These are phyloP conservation scores for Sturnus vulgaris DNA, from an alignment of 2,113 vertebrate genomes.

Conservation along the genomic window DNA sequence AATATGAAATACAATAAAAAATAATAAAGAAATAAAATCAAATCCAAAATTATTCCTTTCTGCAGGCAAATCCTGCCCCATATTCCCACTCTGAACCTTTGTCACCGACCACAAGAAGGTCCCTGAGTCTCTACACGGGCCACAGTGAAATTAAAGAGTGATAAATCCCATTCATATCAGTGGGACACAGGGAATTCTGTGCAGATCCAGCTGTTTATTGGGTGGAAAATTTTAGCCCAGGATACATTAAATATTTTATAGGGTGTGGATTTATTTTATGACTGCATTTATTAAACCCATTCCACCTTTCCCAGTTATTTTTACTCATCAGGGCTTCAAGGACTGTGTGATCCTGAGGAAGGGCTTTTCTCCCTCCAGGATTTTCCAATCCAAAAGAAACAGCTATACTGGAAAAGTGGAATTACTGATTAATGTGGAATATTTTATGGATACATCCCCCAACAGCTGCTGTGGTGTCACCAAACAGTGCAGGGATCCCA, in stretches of 20 bases:
- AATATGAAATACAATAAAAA: fast-evolving
- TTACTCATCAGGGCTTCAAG: not conserved
- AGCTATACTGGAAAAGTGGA: not conserved
- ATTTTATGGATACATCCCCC: not conserved
- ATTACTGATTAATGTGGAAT: not conserved
- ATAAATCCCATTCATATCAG: not conserved
- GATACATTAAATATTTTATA: not conserved
- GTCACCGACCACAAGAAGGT: fast-evolving
- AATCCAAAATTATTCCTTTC: not conserved
- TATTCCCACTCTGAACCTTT: fast-evolving
- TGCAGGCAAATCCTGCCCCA: no score
- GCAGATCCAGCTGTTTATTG: not conserved
- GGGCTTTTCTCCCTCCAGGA: not conserved
- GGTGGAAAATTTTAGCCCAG: not conserved
- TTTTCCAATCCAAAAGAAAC: not conserved
- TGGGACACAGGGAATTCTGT: fast-evolving
- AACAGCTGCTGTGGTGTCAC: not conserved
- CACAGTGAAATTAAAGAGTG: not conserved
- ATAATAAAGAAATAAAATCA: fast-evolving
- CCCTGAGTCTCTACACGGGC: fast-evolving
- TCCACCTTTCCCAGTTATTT: not conserved
- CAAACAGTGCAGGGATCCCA: fast-evolving
- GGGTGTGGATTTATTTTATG: not conserved
- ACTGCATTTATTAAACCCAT: not conserved
- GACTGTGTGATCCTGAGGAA: not conserved